Base-by-base conservation (phyloP, 2,113 vertebrate genomes). In the Rallus limicola region DNA sequence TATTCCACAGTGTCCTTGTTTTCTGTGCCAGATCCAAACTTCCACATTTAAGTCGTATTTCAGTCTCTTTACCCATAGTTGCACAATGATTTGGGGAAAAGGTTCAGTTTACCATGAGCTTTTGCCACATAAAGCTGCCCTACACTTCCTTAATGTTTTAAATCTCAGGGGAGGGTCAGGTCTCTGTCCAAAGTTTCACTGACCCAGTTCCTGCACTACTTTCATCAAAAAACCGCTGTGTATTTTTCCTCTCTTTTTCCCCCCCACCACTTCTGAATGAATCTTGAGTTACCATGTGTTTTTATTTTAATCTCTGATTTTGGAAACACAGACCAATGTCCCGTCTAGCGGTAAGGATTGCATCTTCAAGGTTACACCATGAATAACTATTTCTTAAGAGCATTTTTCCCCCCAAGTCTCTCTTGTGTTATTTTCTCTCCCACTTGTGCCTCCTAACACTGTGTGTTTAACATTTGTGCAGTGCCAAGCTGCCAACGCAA, bases 381-480 rank as follows among this genome's bases (percentile, higher is more conserved):
- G 75, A 94, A 92, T 90, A 90, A 77, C 92, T 83, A 75, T 62
- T 83, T 55, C 80, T 68, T 42, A 62, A 91, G 42, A 68, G 34
- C 10, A 26, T 56, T 56, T 56, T 29, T 72, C 64, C 38, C 60
- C 84, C 56, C 16, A 52, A 71, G 82, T 64, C 38, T 85, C 48
- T 31, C 65, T 28, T 19, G 25, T 24, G 3, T 55, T 78, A 26
- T 89, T 91, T 87, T 53, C 58, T 82, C 58, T 82, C 58, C 58
- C 53, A 21, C 24, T 86, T 91, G 59, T 2, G 4, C 44, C 28
- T 92, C 36, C 44, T 58, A 36, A 69, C 17, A 16, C 19, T 5
- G 3, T 19, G 24, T 28, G n/a, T 78, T 53, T 26, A 48, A 44
- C 3, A 7, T 20, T 63, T 42, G 4, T 14, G 53, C n/a, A 12